Conservation (phyloP, 2,888 invertebrate species). For the Drosophila ezoana region DNA sequence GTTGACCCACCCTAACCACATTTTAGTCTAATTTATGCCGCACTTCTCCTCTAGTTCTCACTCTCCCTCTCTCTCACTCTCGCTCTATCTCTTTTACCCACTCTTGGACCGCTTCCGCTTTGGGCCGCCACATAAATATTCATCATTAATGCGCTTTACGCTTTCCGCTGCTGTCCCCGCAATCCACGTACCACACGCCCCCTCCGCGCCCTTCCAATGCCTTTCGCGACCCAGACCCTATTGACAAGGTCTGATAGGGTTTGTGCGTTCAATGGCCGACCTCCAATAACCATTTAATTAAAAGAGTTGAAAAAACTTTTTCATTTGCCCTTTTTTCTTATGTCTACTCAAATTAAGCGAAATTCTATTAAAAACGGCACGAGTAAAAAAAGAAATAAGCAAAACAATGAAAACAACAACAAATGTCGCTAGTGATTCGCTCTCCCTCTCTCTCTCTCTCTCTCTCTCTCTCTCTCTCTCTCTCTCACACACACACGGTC, state of each 20-base stretch:
- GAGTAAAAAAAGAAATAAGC: constrained; percentile 46
- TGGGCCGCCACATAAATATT: constrained; percentile 76
- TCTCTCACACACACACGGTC: constrained; percentile 1
- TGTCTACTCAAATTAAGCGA: constrained; percentile 74
- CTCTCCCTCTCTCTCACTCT: constrained; percentile 6
- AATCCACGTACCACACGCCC: not conserved
- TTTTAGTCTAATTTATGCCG: constrained; percentile 79
- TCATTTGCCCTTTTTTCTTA: constrained; percentile 45
- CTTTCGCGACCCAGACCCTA: constrained; percentile 48
- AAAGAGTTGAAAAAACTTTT: constrained; percentile 75
- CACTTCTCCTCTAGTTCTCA: constrained; percentile 46
- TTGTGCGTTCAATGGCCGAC: constrained; percentile 45
- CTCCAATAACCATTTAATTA: constrained; percentile 80
- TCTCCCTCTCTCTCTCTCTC: not conserved
- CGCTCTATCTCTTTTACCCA: not conserved
- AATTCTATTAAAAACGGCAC: constrained; percentile 73
- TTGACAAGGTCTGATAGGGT: constrained; percentile 66
- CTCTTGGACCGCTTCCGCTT: constrained; percentile 61
- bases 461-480: not conserved
- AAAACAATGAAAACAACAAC: constrained; percentile 65
- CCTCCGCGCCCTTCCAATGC: not conserved
- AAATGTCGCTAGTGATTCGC: constrained; percentile 46
- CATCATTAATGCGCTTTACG: constrained; percentile 81
- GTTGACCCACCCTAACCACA: constrained; percentile 66
- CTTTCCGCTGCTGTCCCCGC: constrained; percentile 52